Evolutionary conservation across 2,797 vertebrate genomes (phyloP), one percentile per base, ranked within the genome.

Genomic region (Pipistrellus kuhlii): DNA sequence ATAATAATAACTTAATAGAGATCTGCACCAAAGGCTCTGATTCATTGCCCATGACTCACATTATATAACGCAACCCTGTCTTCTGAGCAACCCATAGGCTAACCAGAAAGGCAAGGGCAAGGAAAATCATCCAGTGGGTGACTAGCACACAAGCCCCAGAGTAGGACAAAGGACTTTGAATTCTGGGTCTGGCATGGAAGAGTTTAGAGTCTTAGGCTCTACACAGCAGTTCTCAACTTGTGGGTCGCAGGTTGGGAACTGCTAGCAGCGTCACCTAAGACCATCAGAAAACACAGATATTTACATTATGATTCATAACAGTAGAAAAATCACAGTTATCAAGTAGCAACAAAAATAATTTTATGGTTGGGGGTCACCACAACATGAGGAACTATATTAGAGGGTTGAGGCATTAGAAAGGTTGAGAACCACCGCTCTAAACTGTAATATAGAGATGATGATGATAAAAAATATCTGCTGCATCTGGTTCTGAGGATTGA

Each of bases 81-180:
- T 55, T 83, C 83, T 35, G 35, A 85, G 53, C 35, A 83, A 96
- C 88, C 18, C n/a, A 77, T 4, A 76, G 48, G 30, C 85, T 72
- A 32, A 51, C 8, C 7, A 32, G 62, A 71, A 38, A 72, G 23
- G 44, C 23, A 68, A 15, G 20, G 41, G 21, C 13, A 8, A 0
- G 48, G 6, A 69, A 48, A 68, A 10, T 2, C 3, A 0, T 12
- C 41, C 46, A 62, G 15, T 6, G 17, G 27, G 64, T 27, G 27
- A 30, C 27, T 2, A 21, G 46, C 23, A 88, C 46, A 78, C 12
- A 35, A 53, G 15, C 10, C 32, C 38, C 71, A 48, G 66, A 76
- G 6, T 30, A 5, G 13, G n/a, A 51, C n/a, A 57, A 48, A 2
- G n/a, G 44, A 51, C 15, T 62, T 0, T 66, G 20, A 66, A 88